Evolutionary conservation across 30 jellyfish, hydroid and myxozoan species (phyloP).

Genomic region (Cassiopea andromeda): DNA sequence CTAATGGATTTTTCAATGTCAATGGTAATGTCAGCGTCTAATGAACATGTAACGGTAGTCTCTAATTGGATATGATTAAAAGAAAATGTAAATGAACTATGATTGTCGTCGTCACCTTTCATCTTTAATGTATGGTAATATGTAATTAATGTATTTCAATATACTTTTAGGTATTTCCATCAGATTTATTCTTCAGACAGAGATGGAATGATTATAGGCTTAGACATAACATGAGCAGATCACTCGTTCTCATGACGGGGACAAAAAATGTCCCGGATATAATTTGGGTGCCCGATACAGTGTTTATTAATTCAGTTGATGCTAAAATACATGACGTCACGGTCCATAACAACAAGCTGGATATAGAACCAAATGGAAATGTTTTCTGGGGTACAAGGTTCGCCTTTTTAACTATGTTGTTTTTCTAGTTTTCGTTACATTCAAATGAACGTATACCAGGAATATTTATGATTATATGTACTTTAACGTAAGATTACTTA

Average conservation of each 20-base stretch:
- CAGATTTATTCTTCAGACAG: constrained; percentile 96
- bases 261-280: constrained; percentile 79
- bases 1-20: no score
- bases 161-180: constrained; percentile 67
- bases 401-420: neutral
- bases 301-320: constrained; percentile 84
- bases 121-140: no score
- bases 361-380: constrained; percentile 87
- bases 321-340: constrained; percentile 96
- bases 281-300: constrained; percentile 99
- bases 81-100: no score
- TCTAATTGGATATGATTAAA: no score
- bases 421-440: no score
- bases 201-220: constrained; percentile 87
- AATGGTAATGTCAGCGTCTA: no score
- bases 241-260: constrained; percentile 80
- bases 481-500: no score
- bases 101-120: no score
- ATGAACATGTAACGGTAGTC: no score
- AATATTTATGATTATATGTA: no score
- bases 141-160: no score
- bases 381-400: constrained; percentile 99
- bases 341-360: constrained; percentile 88
- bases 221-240: constrained; percentile 52
- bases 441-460: no score